Conservation (phyloP, 2,797 vertebrate genomes). For the Coccyzus lansbergi region DNA sequence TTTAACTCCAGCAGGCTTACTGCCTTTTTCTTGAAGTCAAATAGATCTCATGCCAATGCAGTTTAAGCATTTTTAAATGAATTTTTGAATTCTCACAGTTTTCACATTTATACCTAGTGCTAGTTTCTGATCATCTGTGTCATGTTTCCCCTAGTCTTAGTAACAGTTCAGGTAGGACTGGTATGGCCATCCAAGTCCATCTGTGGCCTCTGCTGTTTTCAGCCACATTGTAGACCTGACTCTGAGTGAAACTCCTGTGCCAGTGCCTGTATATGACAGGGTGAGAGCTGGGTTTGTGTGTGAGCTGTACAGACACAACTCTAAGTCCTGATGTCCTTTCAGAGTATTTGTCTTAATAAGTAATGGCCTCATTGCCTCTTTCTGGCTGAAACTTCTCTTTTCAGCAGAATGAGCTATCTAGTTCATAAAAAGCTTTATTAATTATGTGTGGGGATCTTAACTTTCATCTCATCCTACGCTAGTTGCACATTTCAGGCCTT, state of each 20-base stretch:
- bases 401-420: background rate
- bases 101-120: background rate
- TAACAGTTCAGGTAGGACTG: background rate
- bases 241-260: background rate
- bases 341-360: background rate
- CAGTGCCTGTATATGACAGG: background rate
- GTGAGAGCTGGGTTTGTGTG: background rate
- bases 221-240: background rate
- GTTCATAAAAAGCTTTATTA: background rate
- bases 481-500: background rate
- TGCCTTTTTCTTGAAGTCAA: background rate
- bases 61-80: background rate
- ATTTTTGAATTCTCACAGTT: background rate
- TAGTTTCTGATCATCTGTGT: background rate
- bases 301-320: background rate
- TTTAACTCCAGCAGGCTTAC: background rate
- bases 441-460: background rate
- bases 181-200: background rate
- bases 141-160: background rate
- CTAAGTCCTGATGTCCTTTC: background rate
- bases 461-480: background rate
- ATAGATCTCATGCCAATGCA: accelerated
- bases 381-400: background rate
- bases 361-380: background rate
- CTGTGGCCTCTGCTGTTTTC: background rate